These are phyloP conservation scores for Sphaerodactylus townsendi DNA, from an alignment of 2,113 vertebrate species.

Conservation along the genomic window DNA sequence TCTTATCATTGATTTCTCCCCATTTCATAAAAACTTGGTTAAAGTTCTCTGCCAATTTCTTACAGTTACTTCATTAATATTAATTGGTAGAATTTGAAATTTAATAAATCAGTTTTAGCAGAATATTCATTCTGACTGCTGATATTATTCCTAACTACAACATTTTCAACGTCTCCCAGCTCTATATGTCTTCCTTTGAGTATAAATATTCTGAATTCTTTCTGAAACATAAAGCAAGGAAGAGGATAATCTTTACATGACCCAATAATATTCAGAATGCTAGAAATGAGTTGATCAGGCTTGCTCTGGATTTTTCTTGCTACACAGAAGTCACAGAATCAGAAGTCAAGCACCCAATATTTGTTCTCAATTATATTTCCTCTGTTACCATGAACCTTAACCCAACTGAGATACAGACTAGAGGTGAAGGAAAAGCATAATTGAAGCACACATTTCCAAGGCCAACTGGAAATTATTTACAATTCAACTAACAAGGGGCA, in stretches of 20 bases:
- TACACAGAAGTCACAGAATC: background rate
- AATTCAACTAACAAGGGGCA: background rate
- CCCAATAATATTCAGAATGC: background rate
- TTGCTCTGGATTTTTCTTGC: background rate
- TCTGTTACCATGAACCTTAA: background rate
- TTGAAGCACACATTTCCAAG: background rate
- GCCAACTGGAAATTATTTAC: background rate
- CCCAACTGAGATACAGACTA: background rate
- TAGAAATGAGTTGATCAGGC: background rate
- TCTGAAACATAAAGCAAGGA: background rate
- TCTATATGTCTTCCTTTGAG: too few species aligned
- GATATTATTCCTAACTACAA: too few species aligned
- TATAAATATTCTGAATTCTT: background rate
- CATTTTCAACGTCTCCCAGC: too few species aligned
- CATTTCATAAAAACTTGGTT: too few species aligned
- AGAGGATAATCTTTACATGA: background rate
- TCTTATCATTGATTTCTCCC: too few species aligned
- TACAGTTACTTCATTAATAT: too few species aligned
- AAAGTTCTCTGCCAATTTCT: too few species aligned
- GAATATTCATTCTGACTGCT: too few species aligned
- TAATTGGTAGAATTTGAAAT: too few species aligned
- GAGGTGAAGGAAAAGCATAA: slow-evolving; percentile 1
- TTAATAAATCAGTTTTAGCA: too few species aligned
- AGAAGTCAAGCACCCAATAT: background rate
- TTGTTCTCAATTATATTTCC: background rate